Evolutionary conservation across 2,797 vertebrate species (phyloP).

Genomic region (Sphaeramia orbicularis): DNA sequence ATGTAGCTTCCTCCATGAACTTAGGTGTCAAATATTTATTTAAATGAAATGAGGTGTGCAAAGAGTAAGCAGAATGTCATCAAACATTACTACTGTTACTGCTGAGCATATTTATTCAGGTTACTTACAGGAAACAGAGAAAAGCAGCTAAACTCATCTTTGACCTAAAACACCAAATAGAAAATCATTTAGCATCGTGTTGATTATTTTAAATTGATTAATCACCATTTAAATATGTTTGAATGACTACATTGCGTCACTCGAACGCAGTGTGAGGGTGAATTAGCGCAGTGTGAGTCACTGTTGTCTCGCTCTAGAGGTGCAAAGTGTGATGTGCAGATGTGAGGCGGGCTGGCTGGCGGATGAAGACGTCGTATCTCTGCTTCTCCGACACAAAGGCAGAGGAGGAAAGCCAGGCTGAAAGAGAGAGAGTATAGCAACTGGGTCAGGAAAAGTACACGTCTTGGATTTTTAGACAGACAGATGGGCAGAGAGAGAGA

Average conservation of each 20-base stretch:
- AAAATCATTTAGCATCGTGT: too few species aligned
- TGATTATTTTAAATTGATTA: too few species aligned
- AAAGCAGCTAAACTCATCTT: neutral
- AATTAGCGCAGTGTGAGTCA: slow-evolving; percentile 10
- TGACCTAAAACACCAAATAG: too few species aligned
- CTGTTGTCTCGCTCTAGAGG: slow-evolving; percentile 7
- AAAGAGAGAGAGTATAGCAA: neutral
- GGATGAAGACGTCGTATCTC: neutral
- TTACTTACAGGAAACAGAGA: neutral
- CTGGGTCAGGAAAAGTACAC: slow-evolving; percentile 15
- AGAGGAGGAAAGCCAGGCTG: neutral
- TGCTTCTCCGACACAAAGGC: neutral
- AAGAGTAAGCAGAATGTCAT: too few species aligned
- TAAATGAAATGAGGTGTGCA: too few species aligned
- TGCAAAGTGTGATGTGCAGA: slow-evolving; percentile 1
- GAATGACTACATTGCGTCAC: neutral
- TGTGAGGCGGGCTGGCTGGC: neutral
- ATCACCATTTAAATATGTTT: neutral
- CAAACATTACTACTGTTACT: too few species aligned
- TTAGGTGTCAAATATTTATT: too few species aligned
- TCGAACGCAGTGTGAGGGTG: neutral
- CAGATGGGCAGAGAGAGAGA: slow-evolving; percentile 14
- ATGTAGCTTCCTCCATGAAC: too few species aligned
- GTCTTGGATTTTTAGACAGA: slow-evolving; percentile 19
- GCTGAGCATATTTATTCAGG: too few species aligned